These are phyloP conservation scores for Eulemur coronatus DNA, from an alignment of 2,797 vertebrate species.

Conservation along the genomic window DNA sequence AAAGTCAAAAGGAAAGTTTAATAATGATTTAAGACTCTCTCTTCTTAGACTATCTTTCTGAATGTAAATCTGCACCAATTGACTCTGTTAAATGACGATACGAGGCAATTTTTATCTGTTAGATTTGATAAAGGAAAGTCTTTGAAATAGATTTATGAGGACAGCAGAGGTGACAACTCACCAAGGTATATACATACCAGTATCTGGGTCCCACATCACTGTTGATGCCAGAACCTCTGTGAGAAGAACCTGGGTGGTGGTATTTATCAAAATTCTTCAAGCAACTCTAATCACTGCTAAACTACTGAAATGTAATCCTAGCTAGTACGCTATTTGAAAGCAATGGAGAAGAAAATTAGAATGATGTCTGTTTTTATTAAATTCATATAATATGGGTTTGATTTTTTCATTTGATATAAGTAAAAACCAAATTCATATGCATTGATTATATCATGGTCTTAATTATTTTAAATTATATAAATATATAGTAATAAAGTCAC, in stretches of 20 bases:
- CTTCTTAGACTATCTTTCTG: background rate
- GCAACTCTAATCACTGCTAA: background rate
- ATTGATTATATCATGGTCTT: background rate
- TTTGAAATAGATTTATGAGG: background rate
- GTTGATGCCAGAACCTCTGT: background rate
- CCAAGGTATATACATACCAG: background rate
- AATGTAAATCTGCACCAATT: background rate
- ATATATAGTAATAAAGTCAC: background rate
- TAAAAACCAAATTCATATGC: constrained; percentile 5
- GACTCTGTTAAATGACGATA: background rate
- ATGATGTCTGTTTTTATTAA: constrained; percentile 23
- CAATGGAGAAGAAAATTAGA: background rate
- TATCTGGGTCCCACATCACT: background rate
- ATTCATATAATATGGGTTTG: background rate
- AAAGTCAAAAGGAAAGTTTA: background rate
- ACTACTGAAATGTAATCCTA: background rate
- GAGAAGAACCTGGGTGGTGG: background rate
- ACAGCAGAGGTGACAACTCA: background rate
- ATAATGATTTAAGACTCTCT: background rate
- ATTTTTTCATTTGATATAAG: constrained; percentile 28
- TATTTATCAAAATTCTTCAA: background rate
- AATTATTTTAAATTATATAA: constrained; percentile 59
- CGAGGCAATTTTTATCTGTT: background rate
- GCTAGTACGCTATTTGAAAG: background rate
- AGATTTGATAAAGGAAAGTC: background rate